Base-by-base conservation (phyloP, 2,113 vertebrate genomes). In the Vulpes lagopus region DNA sequence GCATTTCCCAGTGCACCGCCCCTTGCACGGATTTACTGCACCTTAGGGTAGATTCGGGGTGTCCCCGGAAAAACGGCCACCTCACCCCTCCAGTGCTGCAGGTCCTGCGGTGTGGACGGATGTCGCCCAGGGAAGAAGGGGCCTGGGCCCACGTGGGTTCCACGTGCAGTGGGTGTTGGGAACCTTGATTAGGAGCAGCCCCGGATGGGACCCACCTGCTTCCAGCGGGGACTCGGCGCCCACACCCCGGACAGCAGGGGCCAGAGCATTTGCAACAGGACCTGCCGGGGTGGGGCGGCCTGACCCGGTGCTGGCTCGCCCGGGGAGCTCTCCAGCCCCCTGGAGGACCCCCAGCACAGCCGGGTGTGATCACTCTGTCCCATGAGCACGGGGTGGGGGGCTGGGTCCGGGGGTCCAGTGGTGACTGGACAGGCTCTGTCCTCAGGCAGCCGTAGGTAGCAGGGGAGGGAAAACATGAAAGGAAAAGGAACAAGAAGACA, bases 51-150 rank as follows among this genome's bases (percentile, higher is more conserved):
- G 16, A 7, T 7, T 35, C 0, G 0, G 20, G 2, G 23, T 4
- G 30, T 8, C 27, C 51, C 38, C 51, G 2, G 32, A 23, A 8
- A 30, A 1, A 1, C 0, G 25, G 9, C 53, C 0, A 2, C 30
- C 57, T 32, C 22, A 0, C 17, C 0, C 55, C 10, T 5, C 32
- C 20, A 1, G 1, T 0, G 6, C 8, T 27, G 8, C 4, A 10
- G 23, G 67, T 3, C 1, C 0, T 8, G 57, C 6, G 69, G 55
- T 49, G 32, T 15, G 10, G 38, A 16, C 1, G 8, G 35, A 0
- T 10, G 10, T 23, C 20, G 1, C 0, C 57, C 2, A 0, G 4
- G 43, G 35, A 69, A 16, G 19, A 3, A 0, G 11, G 25, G 20
- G 57, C 35, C 64, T 22, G 32, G 49, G 30, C 23, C 19, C 19